Percentiles rank a stretch among this genome's conserved stretches.
These are phyloP conservation scores for Ictidomys tridecemlineatus DNA, from an alignment of 2,113 vertebrate genomes.

Conservation along the genomic window DNA sequence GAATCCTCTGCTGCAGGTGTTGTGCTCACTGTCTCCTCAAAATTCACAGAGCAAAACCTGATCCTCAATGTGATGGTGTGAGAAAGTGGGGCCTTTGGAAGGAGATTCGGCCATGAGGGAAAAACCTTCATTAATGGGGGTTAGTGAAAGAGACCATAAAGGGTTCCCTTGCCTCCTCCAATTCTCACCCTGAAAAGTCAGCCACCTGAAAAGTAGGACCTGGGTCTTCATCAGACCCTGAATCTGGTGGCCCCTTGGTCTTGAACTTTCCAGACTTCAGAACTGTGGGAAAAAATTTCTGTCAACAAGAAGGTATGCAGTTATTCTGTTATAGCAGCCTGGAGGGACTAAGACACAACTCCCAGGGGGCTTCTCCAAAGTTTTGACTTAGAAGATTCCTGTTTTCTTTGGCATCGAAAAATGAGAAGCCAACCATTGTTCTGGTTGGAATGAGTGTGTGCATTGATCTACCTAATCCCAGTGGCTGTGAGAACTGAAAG, in stretches of 20 bases:
- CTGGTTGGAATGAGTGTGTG: background rate
- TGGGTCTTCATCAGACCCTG: background rate
- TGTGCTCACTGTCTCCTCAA: rapidly evolving
- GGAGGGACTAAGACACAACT: background rate
- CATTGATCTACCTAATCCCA: slow-evolving; percentile 60
- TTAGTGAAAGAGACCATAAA: background rate
- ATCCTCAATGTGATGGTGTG: background rate
- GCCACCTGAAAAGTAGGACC: background rate
- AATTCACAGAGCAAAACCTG: background rate
- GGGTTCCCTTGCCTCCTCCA: background rate
- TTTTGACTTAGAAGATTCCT: slow-evolving; percentile 14
- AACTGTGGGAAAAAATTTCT: background rate
- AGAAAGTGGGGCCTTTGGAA: background rate
- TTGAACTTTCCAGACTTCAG: background rate
- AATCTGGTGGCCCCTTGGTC: background rate
- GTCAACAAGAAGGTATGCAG: background rate
- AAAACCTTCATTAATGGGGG: background rate
- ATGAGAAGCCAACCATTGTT: slow-evolving; percentile 34
- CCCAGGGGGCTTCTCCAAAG: background rate
- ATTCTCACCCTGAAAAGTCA: background rate
- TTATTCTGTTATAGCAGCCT: background rate
- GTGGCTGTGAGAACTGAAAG: slow-evolving; percentile 40
- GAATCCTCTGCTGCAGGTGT: background rate
- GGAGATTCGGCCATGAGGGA: background rate
- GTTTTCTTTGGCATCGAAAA: slow-evolving; percentile 39